A percentile compares a stretch with the other conserved stretches of the same genome.
These are phyloP conservation scores for Pristionchus japonicus DNA, from an alignment of 2,888 invertebrate genomes.

Conservation along the genomic window DNA sequence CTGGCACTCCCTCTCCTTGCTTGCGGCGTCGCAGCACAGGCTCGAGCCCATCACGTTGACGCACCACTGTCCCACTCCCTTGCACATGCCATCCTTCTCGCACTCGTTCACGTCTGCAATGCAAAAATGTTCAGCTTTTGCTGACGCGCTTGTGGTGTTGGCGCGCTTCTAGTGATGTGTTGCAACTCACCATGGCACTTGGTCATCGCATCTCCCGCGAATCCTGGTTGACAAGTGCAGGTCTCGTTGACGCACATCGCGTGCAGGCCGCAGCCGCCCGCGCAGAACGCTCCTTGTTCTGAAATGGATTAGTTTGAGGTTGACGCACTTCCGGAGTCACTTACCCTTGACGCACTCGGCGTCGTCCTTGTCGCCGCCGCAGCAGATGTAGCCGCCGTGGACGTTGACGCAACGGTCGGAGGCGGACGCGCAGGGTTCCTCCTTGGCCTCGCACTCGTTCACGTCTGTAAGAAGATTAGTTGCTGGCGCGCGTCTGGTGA, in stretches of 20 bases:
- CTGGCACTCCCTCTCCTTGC: constrained; percentile 62
- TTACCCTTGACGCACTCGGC: constrained; percentile 66
- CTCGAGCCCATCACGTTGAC: constrained; percentile 67
- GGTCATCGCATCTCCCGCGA: constrained; percentile 83
- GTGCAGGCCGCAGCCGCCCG: constrained; percentile 70
- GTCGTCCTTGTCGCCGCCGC: constrained; percentile 73
- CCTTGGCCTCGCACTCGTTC: constrained; percentile 70
- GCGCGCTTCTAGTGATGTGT: too few species aligned
- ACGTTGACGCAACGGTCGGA: constrained; percentile 70
- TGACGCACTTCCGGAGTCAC: not conserved
- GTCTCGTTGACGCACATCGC: constrained; percentile 74
- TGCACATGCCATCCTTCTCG: constrained; percentile 58
- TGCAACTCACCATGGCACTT: constrained; percentile 62
- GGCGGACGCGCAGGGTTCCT: constrained; percentile 62
- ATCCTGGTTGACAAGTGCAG: constrained; percentile 89
- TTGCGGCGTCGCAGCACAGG: constrained; percentile 64
- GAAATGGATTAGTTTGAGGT: constrained; percentile 39
- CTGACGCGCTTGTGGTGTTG: not conserved
- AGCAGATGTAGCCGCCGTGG: constrained; percentile 74
- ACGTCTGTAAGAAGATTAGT: constrained; percentile 60
- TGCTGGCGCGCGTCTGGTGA: not conserved
- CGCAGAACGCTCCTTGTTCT: constrained; percentile 70
- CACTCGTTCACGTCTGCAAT: constrained; percentile 71
- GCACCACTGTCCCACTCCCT: constrained; percentile 69
- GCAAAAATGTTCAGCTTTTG: not conserved